Evolutionary conservation across 2,797 vertebrate species (phyloP).

Genomic region (Pangasius djambal): DNA sequence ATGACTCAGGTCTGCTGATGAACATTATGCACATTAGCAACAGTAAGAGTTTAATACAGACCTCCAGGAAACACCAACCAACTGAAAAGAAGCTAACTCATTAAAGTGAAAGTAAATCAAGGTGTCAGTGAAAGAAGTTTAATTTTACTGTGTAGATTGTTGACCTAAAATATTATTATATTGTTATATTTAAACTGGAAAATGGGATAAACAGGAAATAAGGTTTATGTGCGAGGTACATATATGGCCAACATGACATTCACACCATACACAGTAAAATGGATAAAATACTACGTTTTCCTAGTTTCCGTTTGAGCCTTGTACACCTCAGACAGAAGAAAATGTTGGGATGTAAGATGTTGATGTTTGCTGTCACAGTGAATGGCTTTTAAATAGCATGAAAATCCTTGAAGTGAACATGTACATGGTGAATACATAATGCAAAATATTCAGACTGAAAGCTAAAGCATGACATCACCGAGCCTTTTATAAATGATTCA

Average conservation of each 20-base stretch:
- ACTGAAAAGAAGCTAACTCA: neutral
- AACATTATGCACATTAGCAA: slow-evolving; percentile 32
- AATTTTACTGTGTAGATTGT: neutral
- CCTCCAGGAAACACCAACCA: neutral
- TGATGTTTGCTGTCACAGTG: neutral
- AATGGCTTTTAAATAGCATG: neutral
- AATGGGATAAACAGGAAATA: neutral
- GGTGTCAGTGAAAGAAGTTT: neutral
- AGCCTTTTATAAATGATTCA: neutral
- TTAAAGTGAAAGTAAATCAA: neutral
- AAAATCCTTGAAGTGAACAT: neutral
- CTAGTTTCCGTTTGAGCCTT: neutral
- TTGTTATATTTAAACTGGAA: neutral
- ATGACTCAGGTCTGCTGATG: slow-evolving; percentile 30
- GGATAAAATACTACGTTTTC: neutral
- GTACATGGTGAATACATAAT: neutral
- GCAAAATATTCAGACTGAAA: neutral
- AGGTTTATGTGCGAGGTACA: neutral
- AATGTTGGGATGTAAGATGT: neutral
- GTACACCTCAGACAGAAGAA: neutral
- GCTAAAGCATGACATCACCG: neutral
- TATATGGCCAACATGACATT: neutral
- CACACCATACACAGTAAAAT: neutral
- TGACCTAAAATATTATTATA: neutral
- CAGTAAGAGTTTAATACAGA: neutral